A percentile compares a stretch with the other conserved stretches of the same genome.
phyloP scores from a whole-genome alignment of 2,888 invertebrate species.

The Protodeltote pygarga region DNA sequence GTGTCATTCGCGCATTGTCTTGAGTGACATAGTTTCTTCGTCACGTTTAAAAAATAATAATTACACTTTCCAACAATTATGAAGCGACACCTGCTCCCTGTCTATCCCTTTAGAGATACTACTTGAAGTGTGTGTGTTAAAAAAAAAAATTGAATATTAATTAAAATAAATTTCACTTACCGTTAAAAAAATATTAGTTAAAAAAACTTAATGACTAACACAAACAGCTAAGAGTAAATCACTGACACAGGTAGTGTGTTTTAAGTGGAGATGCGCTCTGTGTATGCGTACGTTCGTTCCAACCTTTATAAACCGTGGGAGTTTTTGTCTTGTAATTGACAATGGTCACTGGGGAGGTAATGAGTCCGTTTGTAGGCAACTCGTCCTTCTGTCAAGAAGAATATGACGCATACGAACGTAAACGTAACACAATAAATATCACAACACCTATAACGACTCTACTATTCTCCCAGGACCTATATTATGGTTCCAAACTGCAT shows the following conservation, averaged over 20 bases:
- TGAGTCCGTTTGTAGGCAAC: slow-evolving; percentile 82
- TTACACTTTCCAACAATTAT: no score
- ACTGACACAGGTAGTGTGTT: slow-evolving; percentile 65
- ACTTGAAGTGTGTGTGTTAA: no score
- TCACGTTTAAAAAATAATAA: no score
- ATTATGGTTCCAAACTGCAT: slow-evolving; percentile 46
- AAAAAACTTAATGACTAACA: slow-evolving; percentile 16
- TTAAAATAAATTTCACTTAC: slow-evolving; percentile 28
- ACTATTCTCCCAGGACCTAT: slow-evolving; percentile 51
- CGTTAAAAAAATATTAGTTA: slow-evolving; percentile 3
- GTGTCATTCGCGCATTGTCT: no score
- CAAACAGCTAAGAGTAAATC: slow-evolving; percentile 53
- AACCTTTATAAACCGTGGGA: slow-evolving; percentile 86
- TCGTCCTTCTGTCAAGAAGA: slow-evolving; percentile 78
- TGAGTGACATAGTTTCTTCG: no score
- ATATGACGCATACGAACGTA: slow-evolving; percentile 73
- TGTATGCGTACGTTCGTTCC: slow-evolving; percentile 69
- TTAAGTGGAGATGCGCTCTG: slow-evolving; percentile 81
- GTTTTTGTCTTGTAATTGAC: slow-evolving; percentile 83
- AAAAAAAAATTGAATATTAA: not conserved
- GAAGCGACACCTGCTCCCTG: no score
- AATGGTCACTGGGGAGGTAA: slow-evolving; percentile 83
- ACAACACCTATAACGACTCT: slow-evolving; percentile 63
- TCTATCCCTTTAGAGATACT: no score
- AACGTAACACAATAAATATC: slow-evolving; percentile 71